A percentile compares a stretch with the other conserved stretches of the same genome.
Evolutionary conservation across 2,113 vertebrate species (phyloP).

Genomic region (Syngnathoides biaculeatus): DNA sequence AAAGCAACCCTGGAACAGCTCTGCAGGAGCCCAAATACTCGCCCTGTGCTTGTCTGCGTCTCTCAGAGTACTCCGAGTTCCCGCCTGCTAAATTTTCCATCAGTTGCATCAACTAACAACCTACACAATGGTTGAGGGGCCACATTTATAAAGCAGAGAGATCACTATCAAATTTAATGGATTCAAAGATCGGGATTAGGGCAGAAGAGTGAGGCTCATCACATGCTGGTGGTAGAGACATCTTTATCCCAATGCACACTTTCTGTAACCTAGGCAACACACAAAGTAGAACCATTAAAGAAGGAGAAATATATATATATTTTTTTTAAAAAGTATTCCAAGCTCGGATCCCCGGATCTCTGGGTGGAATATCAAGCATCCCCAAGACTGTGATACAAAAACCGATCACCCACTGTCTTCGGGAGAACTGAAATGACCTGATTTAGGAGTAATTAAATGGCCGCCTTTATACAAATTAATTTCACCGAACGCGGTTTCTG

Average conservation of each 20-base stretch:
- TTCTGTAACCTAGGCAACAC: conserved; percentile 50
- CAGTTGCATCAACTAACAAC: conserved; percentile 4
- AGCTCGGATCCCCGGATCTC: conserved; percentile 38
- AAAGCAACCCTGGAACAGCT: neutral
- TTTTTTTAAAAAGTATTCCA: conserved; percentile 34
- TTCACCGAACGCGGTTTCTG: conserved; percentile 5
- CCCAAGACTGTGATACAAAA: conserved; percentile 44
- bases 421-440: conserved; percentile 35
- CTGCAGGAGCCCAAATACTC: neutral
- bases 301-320: conserved; percentile 36
- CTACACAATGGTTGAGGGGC: neutral
- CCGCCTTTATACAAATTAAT: conserved; percentile 60
- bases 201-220: conserved; percentile 7
- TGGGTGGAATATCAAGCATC: conserved; percentile 50
- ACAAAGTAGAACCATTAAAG: conserved; percentile 28
- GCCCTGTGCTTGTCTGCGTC: neutral
- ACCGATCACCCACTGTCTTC: conserved; percentile 29
- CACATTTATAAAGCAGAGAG: neutral
- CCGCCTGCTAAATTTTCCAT: neutral
- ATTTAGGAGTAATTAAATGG: conserved; percentile 62
- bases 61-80: neutral
- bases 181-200: conserved; percentile 1
- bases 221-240: conserved; percentile 3
- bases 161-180: conserved; percentile 8
- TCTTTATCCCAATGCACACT: conserved; percentile 25